Conservation (phyloP, 2,888 invertebrate genomes). For the Pyrochroa serraticornis region DNA sequence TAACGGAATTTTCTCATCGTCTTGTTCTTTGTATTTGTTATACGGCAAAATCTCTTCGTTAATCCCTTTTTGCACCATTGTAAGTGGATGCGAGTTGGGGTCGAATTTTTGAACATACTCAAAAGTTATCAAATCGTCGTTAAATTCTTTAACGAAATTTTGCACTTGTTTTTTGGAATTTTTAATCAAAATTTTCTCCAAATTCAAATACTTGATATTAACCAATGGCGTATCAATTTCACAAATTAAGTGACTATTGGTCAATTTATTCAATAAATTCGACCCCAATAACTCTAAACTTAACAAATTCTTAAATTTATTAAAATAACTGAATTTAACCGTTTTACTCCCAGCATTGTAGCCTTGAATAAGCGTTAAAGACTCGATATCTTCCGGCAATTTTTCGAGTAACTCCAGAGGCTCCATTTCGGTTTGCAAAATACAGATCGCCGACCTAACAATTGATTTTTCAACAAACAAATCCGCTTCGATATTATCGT, state of each 20-base stretch:
- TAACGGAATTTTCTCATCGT: conserved; percentile 52
- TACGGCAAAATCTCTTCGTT: conserved; percentile 67
- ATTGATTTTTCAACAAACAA: conserved; percentile 55
- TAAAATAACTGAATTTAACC: conserved; percentile 58
- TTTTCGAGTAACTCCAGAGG: conserved; percentile 54
- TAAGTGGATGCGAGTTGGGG: conserved; percentile 45
- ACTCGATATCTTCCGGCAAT: conserved; percentile 61
- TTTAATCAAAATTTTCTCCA: conserved; percentile 58
- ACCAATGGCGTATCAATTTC: conserved; percentile 60
- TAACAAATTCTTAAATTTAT: conserved; percentile 60
- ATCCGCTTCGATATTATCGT: conserved; percentile 54
- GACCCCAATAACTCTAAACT: conserved; percentile 68
- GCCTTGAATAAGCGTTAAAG: conserved; percentile 65
- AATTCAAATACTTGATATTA: conserved; percentile 61
- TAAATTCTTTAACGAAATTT: conserved; percentile 56
- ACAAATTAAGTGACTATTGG: conserved; percentile 54
- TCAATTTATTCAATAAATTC: conserved; percentile 47
- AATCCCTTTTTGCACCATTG: conserved; percentile 51
- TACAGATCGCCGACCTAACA: conserved; percentile 62
- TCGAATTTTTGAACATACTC: conserved; percentile 52
- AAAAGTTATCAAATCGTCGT: conserved; percentile 51
- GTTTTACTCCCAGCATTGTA: conserved; percentile 59
- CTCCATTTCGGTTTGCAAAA: conserved; percentile 60
- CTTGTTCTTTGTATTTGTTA: conserved; percentile 64
- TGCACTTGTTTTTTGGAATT: conserved; percentile 52